phyloP scores from a whole-genome alignment of 2,797 vertebrate species.

The Melanotaenia nigrans region DNA sequence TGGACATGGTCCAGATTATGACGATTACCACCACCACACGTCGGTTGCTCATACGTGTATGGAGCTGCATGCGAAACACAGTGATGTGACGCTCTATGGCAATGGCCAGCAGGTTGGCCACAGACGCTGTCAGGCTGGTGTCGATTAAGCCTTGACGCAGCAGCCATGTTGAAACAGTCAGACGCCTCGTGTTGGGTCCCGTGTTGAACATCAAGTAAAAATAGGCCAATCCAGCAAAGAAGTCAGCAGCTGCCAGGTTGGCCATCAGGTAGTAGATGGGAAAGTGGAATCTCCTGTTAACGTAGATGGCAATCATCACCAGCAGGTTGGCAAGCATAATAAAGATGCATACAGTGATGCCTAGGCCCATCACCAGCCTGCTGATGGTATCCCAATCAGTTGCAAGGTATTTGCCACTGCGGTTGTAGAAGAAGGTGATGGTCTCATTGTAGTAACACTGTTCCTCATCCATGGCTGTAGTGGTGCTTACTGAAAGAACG shows the following conservation, averaged over 20 bases:
- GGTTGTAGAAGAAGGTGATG: constrained; percentile 98
- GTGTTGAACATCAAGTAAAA: constrained; percentile 99
- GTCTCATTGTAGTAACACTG: constrained; percentile 98
- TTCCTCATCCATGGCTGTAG: constrained; percentile 82
- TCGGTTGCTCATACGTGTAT: constrained; percentile 98
- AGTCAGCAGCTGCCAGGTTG: constrained; percentile 97
- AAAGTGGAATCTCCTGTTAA: constrained; percentile 99
- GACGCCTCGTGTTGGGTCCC: constrained; percentile 93
- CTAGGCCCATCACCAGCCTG: constrained; percentile 97
- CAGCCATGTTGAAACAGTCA: constrained; percentile 97
- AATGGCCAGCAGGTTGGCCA: constrained; percentile 96
- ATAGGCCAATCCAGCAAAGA: constrained; percentile 98
- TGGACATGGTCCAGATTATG: constrained; percentile 99
- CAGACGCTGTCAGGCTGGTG: constrained; percentile 96
- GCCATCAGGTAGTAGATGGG: constrained; percentile 99
- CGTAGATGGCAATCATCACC: constrained; percentile 98
- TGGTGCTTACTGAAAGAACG: constrained; percentile 46
- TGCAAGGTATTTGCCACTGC: constrained; percentile 92
- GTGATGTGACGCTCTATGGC: constrained; percentile 99
- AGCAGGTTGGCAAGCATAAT: constrained; percentile 99
- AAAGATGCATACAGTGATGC: constrained; percentile 98
- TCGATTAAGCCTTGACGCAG: constrained; percentile 98
- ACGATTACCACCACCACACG: constrained; percentile 97
- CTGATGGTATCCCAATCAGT: constrained; percentile 96
- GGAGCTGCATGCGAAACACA: constrained; percentile 98